Conservation (phyloP, 2,888 invertebrate genomes). For the Gymnocheta viridis region DNA sequence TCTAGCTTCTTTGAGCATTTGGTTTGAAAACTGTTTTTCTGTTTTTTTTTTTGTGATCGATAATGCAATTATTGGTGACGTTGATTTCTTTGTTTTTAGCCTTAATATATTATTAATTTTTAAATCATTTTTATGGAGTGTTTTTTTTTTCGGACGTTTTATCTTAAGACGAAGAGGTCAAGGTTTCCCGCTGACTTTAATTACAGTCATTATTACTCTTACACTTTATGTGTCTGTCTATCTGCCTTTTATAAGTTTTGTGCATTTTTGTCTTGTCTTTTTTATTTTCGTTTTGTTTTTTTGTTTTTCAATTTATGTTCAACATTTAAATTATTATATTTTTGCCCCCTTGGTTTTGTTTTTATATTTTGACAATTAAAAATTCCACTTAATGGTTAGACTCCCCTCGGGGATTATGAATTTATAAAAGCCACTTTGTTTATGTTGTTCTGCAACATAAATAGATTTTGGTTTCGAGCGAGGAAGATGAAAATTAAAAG, state of each 20-base stretch:
- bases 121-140: slow-evolving; percentile 11
- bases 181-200: slow-evolving; percentile 48
- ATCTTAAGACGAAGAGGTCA: slow-evolving; percentile 46
- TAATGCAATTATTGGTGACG: slow-evolving; percentile 43
- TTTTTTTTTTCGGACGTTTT: not conserved
- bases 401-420: slow-evolving; percentile 39
- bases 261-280: not conserved
- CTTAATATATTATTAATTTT: slow-evolving; percentile 2
- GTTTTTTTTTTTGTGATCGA: slow-evolving; percentile 7
- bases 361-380: slow-evolving; percentile 45
- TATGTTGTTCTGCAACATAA: not conserved
- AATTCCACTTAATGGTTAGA: slow-evolving; percentile 36
- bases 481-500: slow-evolving; percentile 19
- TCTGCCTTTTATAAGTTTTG: not conserved
- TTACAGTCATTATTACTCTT: slow-evolving; percentile 18
- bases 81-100: slow-evolving; percentile 3
- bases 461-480: not conserved
- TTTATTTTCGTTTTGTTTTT: not conserved
- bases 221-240: slow-evolving; percentile 33
- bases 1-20: not conserved
- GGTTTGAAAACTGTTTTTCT: not conserved
- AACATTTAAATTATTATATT: slow-evolving; percentile 5
- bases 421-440: slow-evolving; percentile 14
- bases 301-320: slow-evolving; percentile 11
- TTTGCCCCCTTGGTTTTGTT: slow-evolving; percentile 1